Evolutionary conservation across 2,113 vertebrate species (phyloP).

Genomic region (Leuciscus idus): DNA sequence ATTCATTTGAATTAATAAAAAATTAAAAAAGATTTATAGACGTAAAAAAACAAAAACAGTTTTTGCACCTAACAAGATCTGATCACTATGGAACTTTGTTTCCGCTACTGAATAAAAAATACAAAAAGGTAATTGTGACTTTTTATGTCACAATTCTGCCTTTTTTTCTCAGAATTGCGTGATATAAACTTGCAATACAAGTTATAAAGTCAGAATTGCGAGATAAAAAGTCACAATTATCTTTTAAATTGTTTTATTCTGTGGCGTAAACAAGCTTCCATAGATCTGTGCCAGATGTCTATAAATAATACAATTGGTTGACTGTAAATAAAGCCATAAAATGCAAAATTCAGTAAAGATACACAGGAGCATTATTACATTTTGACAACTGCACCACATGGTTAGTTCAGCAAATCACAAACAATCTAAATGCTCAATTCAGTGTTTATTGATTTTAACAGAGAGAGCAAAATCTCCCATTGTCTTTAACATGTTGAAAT

Average conservation of each 20-base stretch:
- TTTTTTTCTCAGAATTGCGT: too few species aligned
- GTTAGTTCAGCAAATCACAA: background rate
- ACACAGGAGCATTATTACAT: background rate
- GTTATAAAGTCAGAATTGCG: too few species aligned
- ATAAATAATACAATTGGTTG: background rate
- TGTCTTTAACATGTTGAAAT: background rate
- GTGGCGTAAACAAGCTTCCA: too few species aligned
- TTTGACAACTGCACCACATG: conserved; percentile 38
- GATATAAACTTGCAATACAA: too few species aligned
- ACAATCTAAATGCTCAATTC: background rate
- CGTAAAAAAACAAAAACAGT: background rate
- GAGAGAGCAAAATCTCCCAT: background rate
- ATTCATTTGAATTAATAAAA: background rate
- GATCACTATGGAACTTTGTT: background rate
- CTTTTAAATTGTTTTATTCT: too few species aligned
- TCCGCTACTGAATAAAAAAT: too few species aligned
- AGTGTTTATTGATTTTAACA: background rate
- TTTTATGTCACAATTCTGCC: too few species aligned
- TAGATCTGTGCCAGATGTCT: background rate
- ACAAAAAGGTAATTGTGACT: too few species aligned
- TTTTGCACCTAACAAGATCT: background rate
- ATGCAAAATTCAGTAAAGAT: background rate
- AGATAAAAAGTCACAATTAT: too few species aligned
- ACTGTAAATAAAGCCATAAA: background rate
- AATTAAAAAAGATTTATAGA: background rate